phyloP scores from a whole-genome alignment of 2,797 vertebrate genomes.

The Australoheros facetus region DNA sequence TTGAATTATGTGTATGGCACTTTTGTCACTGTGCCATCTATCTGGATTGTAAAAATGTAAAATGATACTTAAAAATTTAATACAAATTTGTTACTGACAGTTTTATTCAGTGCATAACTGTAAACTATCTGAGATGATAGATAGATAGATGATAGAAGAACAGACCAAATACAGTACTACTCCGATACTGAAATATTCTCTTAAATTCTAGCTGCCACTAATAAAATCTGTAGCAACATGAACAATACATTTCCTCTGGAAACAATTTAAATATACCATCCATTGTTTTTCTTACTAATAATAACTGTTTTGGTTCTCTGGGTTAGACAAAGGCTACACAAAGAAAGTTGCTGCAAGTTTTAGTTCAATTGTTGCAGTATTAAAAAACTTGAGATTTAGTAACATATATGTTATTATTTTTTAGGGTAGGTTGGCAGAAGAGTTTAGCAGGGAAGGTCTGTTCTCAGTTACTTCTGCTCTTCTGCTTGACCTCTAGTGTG shows the following conservation, averaged over 20 bases:
- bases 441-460: constrained; percentile 45
- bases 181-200: not conserved
- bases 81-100: not conserved
- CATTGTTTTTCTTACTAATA: not conserved
- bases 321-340: constrained; percentile 10
- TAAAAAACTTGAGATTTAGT: not conserved
- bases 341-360: constrained; percentile 10
- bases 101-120: not conserved
- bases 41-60: constrained; percentile 18
- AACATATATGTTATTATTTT: constrained; percentile 29
- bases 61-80: not conserved
- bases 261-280: not conserved
- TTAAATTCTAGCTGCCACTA: not conserved
- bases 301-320: constrained; percentile 8
- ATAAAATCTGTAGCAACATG: not conserved
- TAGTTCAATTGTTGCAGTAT: constrained; percentile 17
- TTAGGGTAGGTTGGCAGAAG: constrained; percentile 28
- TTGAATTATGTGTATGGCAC: not conserved
- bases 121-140: not conserved
- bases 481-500: constrained; percentile 67
- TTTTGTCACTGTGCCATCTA: not conserved
- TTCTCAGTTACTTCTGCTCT: constrained; percentile 62
- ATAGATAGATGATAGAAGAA: not conserved
- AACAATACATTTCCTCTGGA: not conserved
- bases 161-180: not conserved